Base-by-base conservation (phyloP, 2,888 invertebrate species). In the Trachelus iudaicus region DNA sequence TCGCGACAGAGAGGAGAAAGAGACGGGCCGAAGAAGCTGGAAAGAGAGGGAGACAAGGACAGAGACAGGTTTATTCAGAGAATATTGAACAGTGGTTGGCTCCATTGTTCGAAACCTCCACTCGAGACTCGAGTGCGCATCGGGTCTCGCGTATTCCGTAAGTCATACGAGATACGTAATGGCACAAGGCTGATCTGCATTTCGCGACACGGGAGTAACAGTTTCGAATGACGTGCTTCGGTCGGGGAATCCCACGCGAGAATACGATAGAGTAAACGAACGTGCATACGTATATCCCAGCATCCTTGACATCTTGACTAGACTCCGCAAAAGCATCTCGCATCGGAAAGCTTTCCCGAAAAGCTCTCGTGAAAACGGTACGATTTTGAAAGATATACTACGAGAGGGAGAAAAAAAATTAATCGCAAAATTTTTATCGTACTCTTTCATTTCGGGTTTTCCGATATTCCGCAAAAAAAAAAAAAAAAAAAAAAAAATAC, bases 91-190 rank as follows among this genome's bases (percentile, higher is more conserved):
- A 56, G 56, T 23, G 23, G 56, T 9, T 23, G 56, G 23, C 56
- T 23, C 23, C 23, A 56, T 56, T 56, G 56, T 56, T 23, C 9
- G 23, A 56, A 56, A 56, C 2, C 23, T 56, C 23, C 11, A 76
- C 40, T 77, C 71, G 76, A 76, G 75, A 77, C 74, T 75, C 73
- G 31, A 73, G 37, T 69, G 69, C 71, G 75, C 77, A 76, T 80
- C 73, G 37, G 23, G 75, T 76, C 75, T 56, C 73, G 40, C 69
- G 56, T 56, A 56, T 56, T 56, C 56, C 56, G 56, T 56, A 23
- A 56, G 56, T 56, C 23, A 56, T 56, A 56, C 56, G 56, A 56
- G 23, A 56, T 23, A 56, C 56, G 56, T 56, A 56, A 23, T 56
- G 56, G 56, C 56, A 56, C 56, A 9, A 56, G 23, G 9, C 9